Evolutionary conservation across 2,113 vertebrate species (phyloP).

Genomic region (Mastomys natalensis): DNA sequence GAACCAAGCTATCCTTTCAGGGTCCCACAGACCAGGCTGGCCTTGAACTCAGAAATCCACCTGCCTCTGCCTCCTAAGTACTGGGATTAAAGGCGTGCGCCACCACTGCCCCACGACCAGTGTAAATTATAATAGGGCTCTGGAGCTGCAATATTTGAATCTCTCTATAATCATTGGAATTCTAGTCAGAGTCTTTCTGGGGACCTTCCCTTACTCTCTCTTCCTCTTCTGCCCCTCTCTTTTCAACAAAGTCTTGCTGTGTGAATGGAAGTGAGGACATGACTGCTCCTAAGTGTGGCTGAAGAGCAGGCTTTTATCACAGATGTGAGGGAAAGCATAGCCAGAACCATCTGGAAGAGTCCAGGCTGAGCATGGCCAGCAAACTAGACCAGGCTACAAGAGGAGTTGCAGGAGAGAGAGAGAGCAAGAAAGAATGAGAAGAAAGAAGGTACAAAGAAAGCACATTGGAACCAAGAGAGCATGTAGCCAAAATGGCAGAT

Average conservation of each 20-base stretch:
- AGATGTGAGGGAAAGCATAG: no score
- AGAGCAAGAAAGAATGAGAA: background rate
- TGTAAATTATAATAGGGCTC: background rate
- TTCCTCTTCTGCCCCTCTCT: background rate
- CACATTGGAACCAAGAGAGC: background rate
- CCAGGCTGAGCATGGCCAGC: no score
- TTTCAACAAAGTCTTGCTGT: background rate
- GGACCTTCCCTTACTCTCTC: background rate
- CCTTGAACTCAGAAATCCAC: no score
- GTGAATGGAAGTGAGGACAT: background rate
- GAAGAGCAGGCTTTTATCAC: background rate
- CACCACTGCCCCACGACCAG: background rate
- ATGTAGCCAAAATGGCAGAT: no score
- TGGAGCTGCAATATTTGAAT: background rate
- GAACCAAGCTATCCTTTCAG: no score
- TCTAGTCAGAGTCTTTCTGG: background rate
- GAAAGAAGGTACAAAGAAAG: background rate
- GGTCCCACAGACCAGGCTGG: no score
- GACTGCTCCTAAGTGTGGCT: no score
- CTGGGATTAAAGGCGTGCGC: no score
- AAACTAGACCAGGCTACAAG: no score
- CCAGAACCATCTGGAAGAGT: no score
- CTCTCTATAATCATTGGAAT: background rate
- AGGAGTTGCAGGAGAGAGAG: no score
- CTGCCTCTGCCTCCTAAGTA: no score